A percentile compares a stretch with the other conserved stretches of the same genome.
Conservation (phyloP, 2,113 vertebrate species). For the Scomber colias region DNA sequence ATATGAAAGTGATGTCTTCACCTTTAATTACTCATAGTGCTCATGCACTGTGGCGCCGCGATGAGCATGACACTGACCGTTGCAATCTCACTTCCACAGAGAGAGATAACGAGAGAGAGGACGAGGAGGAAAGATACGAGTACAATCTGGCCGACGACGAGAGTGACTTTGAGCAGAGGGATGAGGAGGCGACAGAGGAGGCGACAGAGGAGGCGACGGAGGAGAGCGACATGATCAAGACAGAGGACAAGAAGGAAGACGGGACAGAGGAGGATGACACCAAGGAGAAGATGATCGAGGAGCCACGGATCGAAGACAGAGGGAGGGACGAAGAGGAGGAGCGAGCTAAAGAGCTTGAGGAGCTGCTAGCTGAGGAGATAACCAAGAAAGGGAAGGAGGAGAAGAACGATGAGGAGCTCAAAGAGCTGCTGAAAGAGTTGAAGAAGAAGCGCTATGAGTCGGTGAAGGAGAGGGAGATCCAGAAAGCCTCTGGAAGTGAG, state of each 20-base stretch:
- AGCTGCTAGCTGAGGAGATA: conserved; percentile 74
- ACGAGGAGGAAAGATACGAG: conserved; percentile 55
- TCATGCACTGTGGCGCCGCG: background rate
- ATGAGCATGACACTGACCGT: background rate
- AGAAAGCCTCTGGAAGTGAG: conserved; percentile 29
- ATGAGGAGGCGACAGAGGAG: conserved; percentile 61
- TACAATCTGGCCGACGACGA: conserved; percentile 65
- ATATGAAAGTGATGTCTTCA: background rate
- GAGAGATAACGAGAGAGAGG: conserved; percentile 58
- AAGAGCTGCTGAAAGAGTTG: conserved; percentile 78
- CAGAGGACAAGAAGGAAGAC: conserved; percentile 36
- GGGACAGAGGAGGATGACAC: conserved; percentile 39
- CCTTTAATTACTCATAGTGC: background rate
- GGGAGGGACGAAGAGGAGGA: conserved; percentile 62
- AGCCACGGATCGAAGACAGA: conserved; percentile 59
- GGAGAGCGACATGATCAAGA: conserved; percentile 30
- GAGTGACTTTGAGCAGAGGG: conserved; percentile 47
- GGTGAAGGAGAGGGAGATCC: conserved; percentile 71
- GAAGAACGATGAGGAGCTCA: conserved; percentile 69
- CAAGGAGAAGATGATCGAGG: conserved; percentile 57
- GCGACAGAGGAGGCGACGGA: conserved; percentile 50
- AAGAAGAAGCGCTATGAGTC: conserved; percentile 80
- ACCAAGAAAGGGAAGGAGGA: conserved; percentile 68
- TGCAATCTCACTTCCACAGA: conserved; percentile 68
- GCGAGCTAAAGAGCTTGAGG: conserved; percentile 71